Evolutionary conservation across 2,888 invertebrate genomes (phyloP).

Genomic region (Elmis aenea): DNA sequence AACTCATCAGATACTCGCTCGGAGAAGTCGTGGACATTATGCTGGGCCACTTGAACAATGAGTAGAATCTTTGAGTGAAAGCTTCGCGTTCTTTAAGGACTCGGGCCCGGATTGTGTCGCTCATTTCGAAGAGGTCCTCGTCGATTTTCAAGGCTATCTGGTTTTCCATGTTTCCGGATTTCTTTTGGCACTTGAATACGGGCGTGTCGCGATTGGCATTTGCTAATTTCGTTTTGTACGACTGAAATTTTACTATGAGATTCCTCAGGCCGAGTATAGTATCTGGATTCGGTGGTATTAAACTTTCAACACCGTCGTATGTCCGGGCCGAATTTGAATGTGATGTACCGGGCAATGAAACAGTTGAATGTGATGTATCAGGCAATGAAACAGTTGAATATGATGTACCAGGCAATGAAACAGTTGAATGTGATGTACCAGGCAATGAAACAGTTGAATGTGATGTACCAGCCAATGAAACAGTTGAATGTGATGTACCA

Average conservation of each 20-base stretch:
- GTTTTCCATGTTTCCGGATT: not conserved
- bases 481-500: too few species aligned
- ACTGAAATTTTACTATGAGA: conserved; percentile 25
- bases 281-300: conserved; percentile 28
- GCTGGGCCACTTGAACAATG: conserved; percentile 23
- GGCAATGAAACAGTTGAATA: too few species aligned
- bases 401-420: too few species aligned
- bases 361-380: too few species aligned
- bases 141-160: not conserved
- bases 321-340: too few species aligned
- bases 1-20: too few species aligned
- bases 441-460: too few species aligned
- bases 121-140: not conserved
- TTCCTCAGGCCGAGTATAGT: conserved; percentile 27
- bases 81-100: conserved; percentile 7
- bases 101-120: too few species aligned
- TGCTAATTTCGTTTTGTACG: conserved; percentile 17
- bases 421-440: too few species aligned
- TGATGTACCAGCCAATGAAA: too few species aligned
- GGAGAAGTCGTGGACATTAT: conserved; percentile 18
- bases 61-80: conserved; percentile 14
- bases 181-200: not conserved
- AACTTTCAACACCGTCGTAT: too few species aligned
- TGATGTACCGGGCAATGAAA: too few species aligned
- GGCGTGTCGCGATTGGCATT: conserved; percentile 12